phyloP scores from a whole-genome alignment of 1,140 invertebrate genomes.

The Danaus plexippus region DNA sequence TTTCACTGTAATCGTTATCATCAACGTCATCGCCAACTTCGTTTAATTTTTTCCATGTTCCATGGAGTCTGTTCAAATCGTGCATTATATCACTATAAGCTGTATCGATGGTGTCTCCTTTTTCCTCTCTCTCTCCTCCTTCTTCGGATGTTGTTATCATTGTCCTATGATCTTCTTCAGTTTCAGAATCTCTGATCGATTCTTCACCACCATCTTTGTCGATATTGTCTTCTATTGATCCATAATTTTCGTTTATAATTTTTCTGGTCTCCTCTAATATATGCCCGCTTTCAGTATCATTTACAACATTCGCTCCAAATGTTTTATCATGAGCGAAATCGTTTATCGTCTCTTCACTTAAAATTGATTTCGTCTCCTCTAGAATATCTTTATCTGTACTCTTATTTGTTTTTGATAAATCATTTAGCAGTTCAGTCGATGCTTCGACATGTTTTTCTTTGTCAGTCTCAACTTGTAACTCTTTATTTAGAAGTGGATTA shows the following conservation, averaged over 20 bases:
- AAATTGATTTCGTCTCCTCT: constrained; percentile 28
- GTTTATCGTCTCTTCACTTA: constrained; percentile 26
- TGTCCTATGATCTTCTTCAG: background rate
- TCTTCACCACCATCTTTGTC: constrained; percentile 12
- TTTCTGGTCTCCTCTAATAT: constrained; percentile 21
- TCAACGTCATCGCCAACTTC: constrained; percentile 22
- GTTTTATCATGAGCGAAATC: constrained; percentile 17
- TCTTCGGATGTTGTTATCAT: background rate
- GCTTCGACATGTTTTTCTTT: background rate
- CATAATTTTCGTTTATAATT: constrained; percentile 20
- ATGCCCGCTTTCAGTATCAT: constrained; percentile 17
- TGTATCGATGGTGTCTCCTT: constrained; percentile 27
- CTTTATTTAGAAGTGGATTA: background rate
- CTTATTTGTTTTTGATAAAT: background rate
- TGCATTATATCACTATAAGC: constrained; percentile 32
- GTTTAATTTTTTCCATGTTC: constrained; percentile 36
- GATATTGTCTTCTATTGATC: constrained; percentile 22
- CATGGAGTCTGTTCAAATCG: constrained; percentile 37
- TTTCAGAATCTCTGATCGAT: constrained; percentile 1
- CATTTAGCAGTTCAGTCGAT: constrained; percentile 4
- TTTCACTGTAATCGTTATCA: constrained; percentile 16
- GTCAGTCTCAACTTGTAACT: background rate
- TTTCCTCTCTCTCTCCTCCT: constrained; percentile 9
- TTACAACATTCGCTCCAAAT: constrained; percentile 10
- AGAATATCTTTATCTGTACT: constrained; percentile 25